Percentiles rank a stretch among this genome's conserved stretches.
Conservation (phyloP, 2,888 invertebrate species). For the Aphidoletes aphidimyza region DNA sequence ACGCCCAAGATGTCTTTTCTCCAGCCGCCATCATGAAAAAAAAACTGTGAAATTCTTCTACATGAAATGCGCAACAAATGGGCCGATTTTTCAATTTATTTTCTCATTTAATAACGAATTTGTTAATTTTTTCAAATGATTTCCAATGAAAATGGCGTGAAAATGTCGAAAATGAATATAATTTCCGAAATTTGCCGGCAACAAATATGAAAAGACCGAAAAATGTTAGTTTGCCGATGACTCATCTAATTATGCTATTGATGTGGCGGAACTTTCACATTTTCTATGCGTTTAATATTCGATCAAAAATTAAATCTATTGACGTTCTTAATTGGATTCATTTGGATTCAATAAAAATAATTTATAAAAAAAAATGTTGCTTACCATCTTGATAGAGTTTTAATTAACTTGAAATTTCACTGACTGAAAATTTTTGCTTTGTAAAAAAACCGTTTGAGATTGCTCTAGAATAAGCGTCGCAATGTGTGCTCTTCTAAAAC, state of each 20-base stretch:
- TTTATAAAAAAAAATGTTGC: slow-evolving; percentile 57
- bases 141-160: not conserved
- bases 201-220: not conserved
- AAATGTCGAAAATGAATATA: not conserved
- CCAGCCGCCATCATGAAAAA: slow-evolving; percentile 50
- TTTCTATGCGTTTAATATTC: not conserved
- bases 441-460: slow-evolving; percentile 35
- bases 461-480: slow-evolving; percentile 42
- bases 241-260: slow-evolving; percentile 17
- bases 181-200: not conserved
- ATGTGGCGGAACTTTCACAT: slow-evolving; percentile 38
- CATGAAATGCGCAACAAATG: not conserved
- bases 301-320: not conserved
- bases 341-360: not conserved
- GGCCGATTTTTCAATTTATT: not conserved
- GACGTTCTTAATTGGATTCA: not conserved
- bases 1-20: slow-evolving; percentile 36
- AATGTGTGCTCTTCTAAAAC: slow-evolving; percentile 53
- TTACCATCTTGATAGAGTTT: slow-evolving; percentile 64
- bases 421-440: slow-evolving; percentile 57
- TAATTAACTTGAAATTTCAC: slow-evolving; percentile 61
- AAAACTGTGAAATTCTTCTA: not conserved
- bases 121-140: not conserved
- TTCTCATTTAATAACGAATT: too few relatives aligned
- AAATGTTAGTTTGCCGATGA: not conserved